Percentiles rank a stretch among this genome's conserved stretches.
Conservation (phyloP, 2,888 invertebrate genomes). For the Drosophila suboccidentalis region DNA sequence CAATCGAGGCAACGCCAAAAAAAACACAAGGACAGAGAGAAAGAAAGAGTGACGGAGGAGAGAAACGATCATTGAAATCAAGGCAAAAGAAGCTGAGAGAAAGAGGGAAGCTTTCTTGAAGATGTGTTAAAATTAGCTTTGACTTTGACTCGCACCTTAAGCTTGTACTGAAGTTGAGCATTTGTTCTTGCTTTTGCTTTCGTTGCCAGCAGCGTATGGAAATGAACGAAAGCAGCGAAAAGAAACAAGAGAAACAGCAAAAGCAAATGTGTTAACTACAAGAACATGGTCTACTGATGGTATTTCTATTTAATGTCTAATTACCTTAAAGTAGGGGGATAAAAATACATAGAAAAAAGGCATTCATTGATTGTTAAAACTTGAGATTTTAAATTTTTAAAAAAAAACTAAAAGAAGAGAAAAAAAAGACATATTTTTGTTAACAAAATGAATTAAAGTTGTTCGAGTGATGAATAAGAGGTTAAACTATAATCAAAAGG, state of each 20-base stretch:
- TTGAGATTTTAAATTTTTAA: too few relatives aligned
- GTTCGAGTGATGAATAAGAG: too few relatives aligned
- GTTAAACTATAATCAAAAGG: too few relatives aligned
- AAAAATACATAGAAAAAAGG: too few relatives aligned
- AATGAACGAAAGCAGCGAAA: slow-evolving; percentile 19
- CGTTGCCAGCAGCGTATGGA: slow-evolving; percentile 19
- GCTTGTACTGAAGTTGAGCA: slow-evolving; percentile 4
- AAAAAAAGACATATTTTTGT: too few relatives aligned
- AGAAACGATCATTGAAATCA: slow-evolving; percentile 25
- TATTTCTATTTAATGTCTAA: slow-evolving; percentile 7
- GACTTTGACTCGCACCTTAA: slow-evolving; percentile 30
- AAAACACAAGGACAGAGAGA: slow-evolving; percentile 8
- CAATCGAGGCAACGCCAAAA: slow-evolving; percentile 35
- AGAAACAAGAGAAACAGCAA: background rate
- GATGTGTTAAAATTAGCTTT: slow-evolving; percentile 32
- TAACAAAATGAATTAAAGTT: too few relatives aligned
- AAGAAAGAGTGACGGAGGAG: background rate
- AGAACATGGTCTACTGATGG: slow-evolving; percentile 8
- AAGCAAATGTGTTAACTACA: slow-evolving; percentile 1
- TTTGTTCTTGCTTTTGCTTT: slow-evolving; percentile 56
- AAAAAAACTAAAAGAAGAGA: too few relatives aligned
- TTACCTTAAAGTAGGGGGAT: background rate
- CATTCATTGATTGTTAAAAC: too few relatives aligned
- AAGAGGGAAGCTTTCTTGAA: background rate
- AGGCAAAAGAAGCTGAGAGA: background rate